Base-by-base conservation (phyloP, 2,797 vertebrate species). In the Capromys pilorides region DNA sequence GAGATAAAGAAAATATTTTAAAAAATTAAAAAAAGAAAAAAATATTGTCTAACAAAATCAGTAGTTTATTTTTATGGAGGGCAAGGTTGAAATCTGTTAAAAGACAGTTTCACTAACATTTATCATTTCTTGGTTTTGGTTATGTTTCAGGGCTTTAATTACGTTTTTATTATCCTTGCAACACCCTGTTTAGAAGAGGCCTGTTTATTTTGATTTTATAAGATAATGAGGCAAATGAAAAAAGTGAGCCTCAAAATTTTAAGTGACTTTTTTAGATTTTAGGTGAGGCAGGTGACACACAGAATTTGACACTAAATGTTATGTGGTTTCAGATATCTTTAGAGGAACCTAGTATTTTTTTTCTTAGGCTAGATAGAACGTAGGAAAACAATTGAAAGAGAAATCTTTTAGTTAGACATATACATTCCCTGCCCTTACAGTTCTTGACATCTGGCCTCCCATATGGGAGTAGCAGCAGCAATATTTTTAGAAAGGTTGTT, bases 21-120 rank as follows among this genome's bases (percentile, higher is more conserved):
- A 45, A 84, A 90, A 94, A 93, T 75, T 86, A 92, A 95, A 96
- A 61, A n/a, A n/a, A n/a, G n/a, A n/a, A 78, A 45, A 79, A 94
- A 69, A 86, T 93, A 83, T 0, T 73, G 12, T 79, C n/a, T 87
- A 92, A 66, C n/a, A 89, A 54, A 91, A 10, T 80, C 79, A 41
- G n/a, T 59, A 87, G 69, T 66, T 93, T 54, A 91, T 67, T 84
- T 39, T 61, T 49, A n/a, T 67, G 33, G 89, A 91, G 86, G 12
- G 16, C 16, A 78, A 88, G 22, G 18, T 36, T 66, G 67, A 79
- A 89, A 51, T 33, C 64, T 95, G 79, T 83, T 39, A 28, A 82
- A 79, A 78, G 71, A 31, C 67, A 77, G 10, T 41, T 51, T 85
- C 41, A 64, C 16, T 49, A 64, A 57, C 16, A 13, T 31, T 51